Percentiles rank a stretch among this genome's conserved stretches.
Evolutionary conservation across 1,140 invertebrate species (phyloP).

Genomic region (Listronotus bonariensis): DNA sequence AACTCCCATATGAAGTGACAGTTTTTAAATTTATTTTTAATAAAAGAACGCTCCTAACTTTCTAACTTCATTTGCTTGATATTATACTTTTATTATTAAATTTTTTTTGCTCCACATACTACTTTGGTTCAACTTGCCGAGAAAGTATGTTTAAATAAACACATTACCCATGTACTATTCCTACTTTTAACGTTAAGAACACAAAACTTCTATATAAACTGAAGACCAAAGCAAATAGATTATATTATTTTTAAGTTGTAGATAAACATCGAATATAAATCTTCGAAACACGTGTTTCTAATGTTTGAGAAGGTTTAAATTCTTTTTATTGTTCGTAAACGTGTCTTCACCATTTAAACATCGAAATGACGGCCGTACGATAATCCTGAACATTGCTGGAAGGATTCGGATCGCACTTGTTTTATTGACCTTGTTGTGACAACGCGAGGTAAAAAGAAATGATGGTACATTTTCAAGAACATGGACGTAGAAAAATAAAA

Average conservation of each 20-base stretch:
- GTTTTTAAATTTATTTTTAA: no score
- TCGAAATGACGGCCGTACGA: not conserved
- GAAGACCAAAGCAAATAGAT: conserved; percentile 10
- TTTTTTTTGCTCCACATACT: no score
- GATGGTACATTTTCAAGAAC: not conserved
- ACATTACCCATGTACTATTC: not conserved
- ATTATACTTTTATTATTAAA: no score
- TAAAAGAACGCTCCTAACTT: no score
- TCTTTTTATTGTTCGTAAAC: conserved; percentile 6
- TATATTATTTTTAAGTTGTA: conserved; percentile 9
- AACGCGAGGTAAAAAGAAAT: not conserved
- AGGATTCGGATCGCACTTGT: conserved; percentile 9
- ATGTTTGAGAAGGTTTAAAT: conserved; percentile 5
- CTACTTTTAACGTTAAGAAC: not conserved
- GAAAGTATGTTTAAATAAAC: not conserved
- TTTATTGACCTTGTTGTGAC: conserved; percentile 14
- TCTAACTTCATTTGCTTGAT: no score
- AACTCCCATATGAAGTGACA: no score
- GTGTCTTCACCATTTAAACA: conserved; percentile 13
- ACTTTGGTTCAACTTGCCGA: not conserved
- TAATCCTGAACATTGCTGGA: not conserved
- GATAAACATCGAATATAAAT: conserved; percentile 14
- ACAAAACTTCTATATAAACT: not conserved
- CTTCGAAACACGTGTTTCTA: conserved; percentile 11
- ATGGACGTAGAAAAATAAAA: not conserved